Percentiles rank a stretch among this genome's conserved stretches.
These are phyloP conservation scores for Perognathus longimembris DNA, from an alignment of 2,113 vertebrate species.

Conservation along the genomic window DNA sequence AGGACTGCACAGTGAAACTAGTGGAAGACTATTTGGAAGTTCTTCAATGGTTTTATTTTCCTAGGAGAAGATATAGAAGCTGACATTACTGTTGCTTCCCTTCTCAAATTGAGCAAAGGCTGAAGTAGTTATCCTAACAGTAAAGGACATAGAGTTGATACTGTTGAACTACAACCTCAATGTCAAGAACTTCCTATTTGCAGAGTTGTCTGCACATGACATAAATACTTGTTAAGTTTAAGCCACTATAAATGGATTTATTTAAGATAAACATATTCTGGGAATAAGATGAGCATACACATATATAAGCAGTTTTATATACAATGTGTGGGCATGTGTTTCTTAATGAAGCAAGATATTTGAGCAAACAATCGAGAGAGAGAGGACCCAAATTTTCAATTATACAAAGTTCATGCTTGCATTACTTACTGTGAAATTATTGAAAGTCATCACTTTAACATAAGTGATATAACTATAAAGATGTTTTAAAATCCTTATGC, in stretches of 20 bases:
- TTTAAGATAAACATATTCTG: constrained; percentile 1
- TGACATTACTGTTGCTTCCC: background rate
- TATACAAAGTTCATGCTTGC: too few species aligned
- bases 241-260: background rate
- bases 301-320: background rate
- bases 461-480: background rate
- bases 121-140: background rate
- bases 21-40: background rate
- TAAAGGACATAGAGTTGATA: background rate
- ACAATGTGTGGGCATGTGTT: too few species aligned
- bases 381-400: too few species aligned
- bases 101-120: background rate
- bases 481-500: background rate
- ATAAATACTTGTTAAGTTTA: constrained; percentile 2
- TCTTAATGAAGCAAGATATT: too few species aligned
- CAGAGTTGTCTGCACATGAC: background rate
- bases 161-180: background rate
- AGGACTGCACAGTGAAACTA: background rate
- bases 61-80: background rate
- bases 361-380: too few species aligned
- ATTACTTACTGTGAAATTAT: too few species aligned
- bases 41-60: background rate
- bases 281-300: background rate
- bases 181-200: background rate
- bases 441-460: too few species aligned